Percentiles rank a stretch among this genome's conserved stretches.
Conservation (phyloP, 2,888 invertebrate species). For the Hedya salicella region DNA sequence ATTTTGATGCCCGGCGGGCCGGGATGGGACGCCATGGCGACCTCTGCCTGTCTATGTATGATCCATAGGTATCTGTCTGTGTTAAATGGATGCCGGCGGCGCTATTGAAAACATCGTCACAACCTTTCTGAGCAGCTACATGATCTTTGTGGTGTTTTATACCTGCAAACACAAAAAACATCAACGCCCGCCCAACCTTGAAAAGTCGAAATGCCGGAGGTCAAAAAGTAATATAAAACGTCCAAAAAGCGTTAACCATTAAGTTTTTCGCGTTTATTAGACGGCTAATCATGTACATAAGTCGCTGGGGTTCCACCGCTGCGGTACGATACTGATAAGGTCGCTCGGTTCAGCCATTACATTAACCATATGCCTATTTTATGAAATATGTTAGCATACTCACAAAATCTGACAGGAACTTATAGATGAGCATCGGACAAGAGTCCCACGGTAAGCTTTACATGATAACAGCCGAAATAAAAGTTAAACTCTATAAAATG, state of each 20-base stretch:
- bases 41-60: constrained; percentile 62
- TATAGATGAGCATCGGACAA: constrained; percentile 62
- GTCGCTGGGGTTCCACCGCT: constrained; percentile 1
- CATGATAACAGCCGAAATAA: constrained; percentile 68
- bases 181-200: constrained; percentile 39
- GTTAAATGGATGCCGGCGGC: constrained; percentile 65
- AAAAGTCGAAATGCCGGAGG: constrained; percentile 34
- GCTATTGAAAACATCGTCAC: constrained; percentile 71
- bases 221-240: constrained; percentile 1
- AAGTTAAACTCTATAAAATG: constrained; percentile 71
- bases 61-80: constrained; percentile 68
- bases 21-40: constrained; percentile 61
- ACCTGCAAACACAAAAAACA: constrained; percentile 60
- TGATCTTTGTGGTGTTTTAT: constrained; percentile 60
- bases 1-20: constrained; percentile 55
- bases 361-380: constrained; percentile 45
- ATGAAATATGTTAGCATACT: constrained; percentile 56
- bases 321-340: constrained; percentile 49
- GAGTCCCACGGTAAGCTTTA: constrained; percentile 73
- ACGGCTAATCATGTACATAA: constrained; percentile 6
- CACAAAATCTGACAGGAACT: constrained; percentile 66
- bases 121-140: constrained; percentile 66
- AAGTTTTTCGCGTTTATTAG: neutral
- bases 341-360: constrained; percentile 62
- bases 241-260: neutral